Conservation (phyloP, 2,888 invertebrate genomes). For the Ochropacha duplaris region DNA sequence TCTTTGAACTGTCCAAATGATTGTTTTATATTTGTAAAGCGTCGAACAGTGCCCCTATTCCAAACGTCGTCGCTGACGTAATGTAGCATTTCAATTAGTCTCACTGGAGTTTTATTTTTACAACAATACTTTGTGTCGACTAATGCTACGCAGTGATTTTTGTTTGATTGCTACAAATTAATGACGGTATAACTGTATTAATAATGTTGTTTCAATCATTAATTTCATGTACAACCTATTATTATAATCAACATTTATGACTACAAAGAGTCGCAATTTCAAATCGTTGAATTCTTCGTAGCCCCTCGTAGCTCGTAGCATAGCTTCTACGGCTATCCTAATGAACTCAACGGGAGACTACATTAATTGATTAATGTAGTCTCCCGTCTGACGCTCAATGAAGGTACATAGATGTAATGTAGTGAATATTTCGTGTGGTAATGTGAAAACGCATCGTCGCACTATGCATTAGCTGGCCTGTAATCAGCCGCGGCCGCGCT, state of each 20-base stretch:
- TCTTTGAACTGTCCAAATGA: conserved; percentile 80
- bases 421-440: conserved; percentile 25
- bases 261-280: background rate
- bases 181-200: conserved; percentile 40
- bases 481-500: conserved; percentile 41
- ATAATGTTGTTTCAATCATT: conserved; percentile 20
- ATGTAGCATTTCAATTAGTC: conserved; percentile 78
- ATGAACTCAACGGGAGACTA: background rate
- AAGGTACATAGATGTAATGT: background rate
- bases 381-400: background rate
- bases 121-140: conserved; percentile 60
- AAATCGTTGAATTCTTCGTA: background rate
- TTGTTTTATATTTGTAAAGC: conserved; percentile 82
- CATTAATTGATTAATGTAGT: background rate
- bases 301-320: conserved; percentile 1
- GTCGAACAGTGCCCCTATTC: conserved; percentile 71
- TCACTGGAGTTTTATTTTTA: conserved; percentile 62
- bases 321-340: background rate
- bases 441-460: conserved; percentile 17
- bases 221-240: conserved; percentile 15
- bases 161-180: conserved; percentile 47
- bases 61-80: conserved; percentile 58
- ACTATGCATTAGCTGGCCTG: conserved; percentile 50
- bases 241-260: conserved; percentile 4
- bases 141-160: conserved; percentile 47